Percentiles rank a stretch among this genome's conserved stretches.
Evolutionary conservation across 2,113 vertebrate species (phyloP).

Genomic region (Thalassarche chlororhynchos): DNA sequence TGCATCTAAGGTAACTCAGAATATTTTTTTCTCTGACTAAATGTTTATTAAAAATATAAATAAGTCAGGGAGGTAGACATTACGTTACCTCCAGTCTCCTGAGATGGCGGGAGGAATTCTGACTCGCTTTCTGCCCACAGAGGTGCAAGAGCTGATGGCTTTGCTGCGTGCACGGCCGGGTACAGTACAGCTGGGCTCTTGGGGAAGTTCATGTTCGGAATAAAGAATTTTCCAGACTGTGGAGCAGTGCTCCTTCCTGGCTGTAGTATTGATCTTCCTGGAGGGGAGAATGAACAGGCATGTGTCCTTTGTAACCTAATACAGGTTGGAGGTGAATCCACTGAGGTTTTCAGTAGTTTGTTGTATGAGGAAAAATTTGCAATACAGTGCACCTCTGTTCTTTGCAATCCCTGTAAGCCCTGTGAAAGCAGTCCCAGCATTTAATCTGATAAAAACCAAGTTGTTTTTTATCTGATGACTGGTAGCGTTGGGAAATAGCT

Average conservation of each 20-base stretch:
- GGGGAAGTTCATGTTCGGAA: not conserved
- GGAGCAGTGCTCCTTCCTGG: not conserved
- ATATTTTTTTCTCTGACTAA: not conserved
- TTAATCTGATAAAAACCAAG: not conserved
- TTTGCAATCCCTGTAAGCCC: not conserved
- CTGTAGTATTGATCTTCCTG: not conserved
- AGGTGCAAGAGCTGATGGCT: not conserved
- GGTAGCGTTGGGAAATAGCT: not conserved
- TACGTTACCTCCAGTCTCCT: accelerated
- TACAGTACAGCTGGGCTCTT: not conserved
- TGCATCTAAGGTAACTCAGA: not conserved
- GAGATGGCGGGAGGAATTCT: not conserved
- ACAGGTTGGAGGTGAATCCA: not conserved
- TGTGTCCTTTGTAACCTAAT: not conserved
- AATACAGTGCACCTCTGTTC: not conserved
- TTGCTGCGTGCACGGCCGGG: accelerated
- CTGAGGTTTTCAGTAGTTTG: not conserved
- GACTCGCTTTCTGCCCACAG: not conserved
- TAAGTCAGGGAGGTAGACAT: not conserved
- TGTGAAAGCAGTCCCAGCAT: not conserved
- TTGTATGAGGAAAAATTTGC: not conserved
- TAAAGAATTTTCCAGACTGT: not conserved
- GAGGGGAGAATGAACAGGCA: not conserved
- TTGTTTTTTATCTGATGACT: not conserved
- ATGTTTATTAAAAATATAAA: not conserved